These are phyloP conservation scores for Malacosoma neustria DNA, from an alignment of 2,888 invertebrate species.

Conservation along the genomic window DNA sequence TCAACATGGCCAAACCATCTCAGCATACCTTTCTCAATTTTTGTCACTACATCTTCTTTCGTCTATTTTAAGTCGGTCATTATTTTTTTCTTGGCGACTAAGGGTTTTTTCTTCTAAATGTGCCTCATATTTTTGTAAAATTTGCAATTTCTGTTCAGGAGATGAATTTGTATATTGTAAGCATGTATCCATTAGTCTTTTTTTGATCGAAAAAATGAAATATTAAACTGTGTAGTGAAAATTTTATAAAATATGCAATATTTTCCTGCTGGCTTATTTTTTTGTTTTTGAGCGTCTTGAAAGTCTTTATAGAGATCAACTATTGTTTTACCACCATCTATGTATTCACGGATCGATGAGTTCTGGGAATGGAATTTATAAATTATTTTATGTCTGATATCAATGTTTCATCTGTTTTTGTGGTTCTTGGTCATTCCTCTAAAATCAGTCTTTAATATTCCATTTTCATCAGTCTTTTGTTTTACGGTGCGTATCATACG, in stretches of 20 bases:
- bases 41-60: too few species aligned
- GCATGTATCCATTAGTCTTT: too few species aligned
- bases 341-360: slow-evolving; percentile 13
- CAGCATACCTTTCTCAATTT: too few species aligned
- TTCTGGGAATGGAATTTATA: slow-evolving; percentile 13
- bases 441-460: too few species aligned
- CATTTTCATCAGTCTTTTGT: too few species aligned
- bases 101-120: slow-evolving; percentile 10
- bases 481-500: too few species aligned
- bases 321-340: slow-evolving; percentile 14
- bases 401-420: too few species aligned
- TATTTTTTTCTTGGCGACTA: slow-evolving; percentile 5
- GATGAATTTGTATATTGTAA: too few species aligned
- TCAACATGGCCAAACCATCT: too few species aligned
- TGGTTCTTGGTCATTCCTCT: too few species aligned
- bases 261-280: slow-evolving; percentile 8
- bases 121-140: too few species aligned
- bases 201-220: slow-evolving; percentile 9
- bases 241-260: slow-evolving; percentile 11
- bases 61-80: slow-evolving; percentile 9
- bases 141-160: too few species aligned
- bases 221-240: slow-evolving; percentile 10
- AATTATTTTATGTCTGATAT: slow-evolving; percentile 11
- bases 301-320: slow-evolving; percentile 8
- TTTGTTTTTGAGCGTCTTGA: slow-evolving; percentile 11